Evolutionary conservation across 2,113 vertebrate genomes (phyloP), one percentile per base, ranked within the genome.

Genomic region (Hymenochirus boettgeri): DNA sequence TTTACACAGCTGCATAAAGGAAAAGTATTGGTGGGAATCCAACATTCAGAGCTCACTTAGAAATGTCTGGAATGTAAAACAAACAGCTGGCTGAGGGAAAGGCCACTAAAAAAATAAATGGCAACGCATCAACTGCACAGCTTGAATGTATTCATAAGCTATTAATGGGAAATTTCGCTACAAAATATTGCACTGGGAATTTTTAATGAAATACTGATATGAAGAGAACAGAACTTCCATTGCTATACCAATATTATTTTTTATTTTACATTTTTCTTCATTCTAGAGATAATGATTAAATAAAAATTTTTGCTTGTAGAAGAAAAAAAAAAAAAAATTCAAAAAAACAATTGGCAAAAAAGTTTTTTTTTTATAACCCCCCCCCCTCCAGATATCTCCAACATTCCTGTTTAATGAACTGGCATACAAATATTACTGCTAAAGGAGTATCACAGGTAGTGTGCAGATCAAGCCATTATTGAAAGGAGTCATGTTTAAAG

Each of bases 1-100:
- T 74, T 39, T 27, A 19, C 65, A n/a, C 84, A 83, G 85, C 81
- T 88, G 80, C 72, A 22, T 0, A 26, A 25, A 54, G 72, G 2
- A 0, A 61, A 42, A 42, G 47, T 70, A 59, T 69, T 79, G 82
- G 76, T 57, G 69, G 50, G 10, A 19, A 69, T 75, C 78, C 80
- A 75, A 72, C 65, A 69, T 46, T 57, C 65, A 19, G 72, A 61
- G 66, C 74, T 74, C 74, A 62, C 66, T 6, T 79, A 75, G 75
- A 77, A 65, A 75, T 73, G 73, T 63, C 75, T 67, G 76, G 73
- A 81, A 76, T 78, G 78, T 77, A 58, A 79, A 74, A 76, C 76
- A 75, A 70, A 75, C 76, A 82, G 82, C 81, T 82, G 81, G 75
- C 78, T 70, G 53, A 9, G 72, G 70, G 3, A 47, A 80, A 73